Evolutionary conservation across 2,113 vertebrate genomes (phyloP).

Genomic region (Lota lota): DNA sequence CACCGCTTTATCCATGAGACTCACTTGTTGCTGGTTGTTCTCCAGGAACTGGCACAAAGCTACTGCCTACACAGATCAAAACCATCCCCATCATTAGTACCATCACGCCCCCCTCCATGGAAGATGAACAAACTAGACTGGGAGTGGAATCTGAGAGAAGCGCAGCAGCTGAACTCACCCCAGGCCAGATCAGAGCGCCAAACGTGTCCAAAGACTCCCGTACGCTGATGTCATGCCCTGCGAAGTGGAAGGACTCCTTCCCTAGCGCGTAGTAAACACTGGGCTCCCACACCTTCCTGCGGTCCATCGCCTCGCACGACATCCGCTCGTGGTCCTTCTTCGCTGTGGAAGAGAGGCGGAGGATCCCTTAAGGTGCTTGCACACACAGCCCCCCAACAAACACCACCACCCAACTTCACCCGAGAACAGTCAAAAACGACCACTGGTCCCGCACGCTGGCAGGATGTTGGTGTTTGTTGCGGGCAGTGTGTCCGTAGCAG

Average conservation of each 20-base stretch:
- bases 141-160: background rate
- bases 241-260: conserved; percentile 63
- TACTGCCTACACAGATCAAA: conserved; percentile 71
- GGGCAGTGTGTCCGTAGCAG: no score
- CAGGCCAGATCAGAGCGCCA: conserved; percentile 73
- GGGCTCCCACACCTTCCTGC: conserved; percentile 53
- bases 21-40: conserved; percentile 81
- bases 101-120: background rate
- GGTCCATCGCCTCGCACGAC: conserved; percentile 41
- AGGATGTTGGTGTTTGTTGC: no score
- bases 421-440: no score
- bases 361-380: no score
- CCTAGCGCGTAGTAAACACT: conserved; percentile 48
- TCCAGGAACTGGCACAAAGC: conserved; percentile 89
- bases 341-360: conserved; percentile 2
- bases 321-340: conserved; percentile 33
- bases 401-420: no score
- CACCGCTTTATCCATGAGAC: conserved; percentile 83
- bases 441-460: no score
- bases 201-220: conserved; percentile 65
- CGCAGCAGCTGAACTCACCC: conserved; percentile 39
- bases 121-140: background rate
- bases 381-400: no score
- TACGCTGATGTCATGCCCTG: conserved; percentile 68
- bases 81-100: background rate